phyloP scores from a whole-genome alignment of 2,888 invertebrate genomes.

The Mystacides longicornis region DNA sequence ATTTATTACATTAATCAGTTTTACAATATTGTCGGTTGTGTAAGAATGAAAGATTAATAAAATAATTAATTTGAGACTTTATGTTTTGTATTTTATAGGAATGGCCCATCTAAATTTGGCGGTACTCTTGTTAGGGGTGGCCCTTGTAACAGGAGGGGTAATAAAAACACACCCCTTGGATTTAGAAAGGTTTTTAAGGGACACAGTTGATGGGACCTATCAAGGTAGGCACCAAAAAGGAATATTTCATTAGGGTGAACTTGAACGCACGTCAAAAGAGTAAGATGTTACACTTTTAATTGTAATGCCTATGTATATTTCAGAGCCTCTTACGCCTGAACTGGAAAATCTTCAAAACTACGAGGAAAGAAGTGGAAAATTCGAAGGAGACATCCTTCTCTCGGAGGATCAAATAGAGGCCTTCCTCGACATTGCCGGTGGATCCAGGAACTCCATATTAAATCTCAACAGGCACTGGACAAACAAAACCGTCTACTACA shows the following conservation, averaged over 20 bases:
- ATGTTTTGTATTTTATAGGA: too few relatives aligned
- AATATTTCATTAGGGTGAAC: too few relatives aligned
- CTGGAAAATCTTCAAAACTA: constrained; percentile 31
- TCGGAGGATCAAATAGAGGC: constrained; percentile 42
- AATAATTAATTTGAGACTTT: too few relatives aligned
- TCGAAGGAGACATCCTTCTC: constrained; percentile 47
- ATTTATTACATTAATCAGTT: too few relatives aligned
- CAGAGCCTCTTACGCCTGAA: constrained; percentile 12
- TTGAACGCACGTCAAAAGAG: too few relatives aligned
- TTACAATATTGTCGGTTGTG: too few relatives aligned
- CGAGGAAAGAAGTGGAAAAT: constrained; percentile 48
- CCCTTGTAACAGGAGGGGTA: not conserved
- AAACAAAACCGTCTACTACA: constrained; percentile 42
- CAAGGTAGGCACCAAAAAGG: too few relatives aligned
- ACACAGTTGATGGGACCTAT: not conserved
- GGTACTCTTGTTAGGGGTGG: not conserved
- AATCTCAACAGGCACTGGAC: constrained; percentile 46
- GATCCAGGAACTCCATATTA: constrained; percentile 41
- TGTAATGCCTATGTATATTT: not conserved
- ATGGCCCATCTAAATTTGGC: not conserved
- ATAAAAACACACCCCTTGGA: not conserved
- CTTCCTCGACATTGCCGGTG: constrained; percentile 40
- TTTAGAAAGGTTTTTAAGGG: not conserved
- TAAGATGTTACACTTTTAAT: too few relatives aligned
- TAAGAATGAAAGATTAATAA: too few relatives aligned